Evolutionary conservation across 2,113 vertebrate species (phyloP).

Genomic region (Pachypanchax playfairii): DNA sequence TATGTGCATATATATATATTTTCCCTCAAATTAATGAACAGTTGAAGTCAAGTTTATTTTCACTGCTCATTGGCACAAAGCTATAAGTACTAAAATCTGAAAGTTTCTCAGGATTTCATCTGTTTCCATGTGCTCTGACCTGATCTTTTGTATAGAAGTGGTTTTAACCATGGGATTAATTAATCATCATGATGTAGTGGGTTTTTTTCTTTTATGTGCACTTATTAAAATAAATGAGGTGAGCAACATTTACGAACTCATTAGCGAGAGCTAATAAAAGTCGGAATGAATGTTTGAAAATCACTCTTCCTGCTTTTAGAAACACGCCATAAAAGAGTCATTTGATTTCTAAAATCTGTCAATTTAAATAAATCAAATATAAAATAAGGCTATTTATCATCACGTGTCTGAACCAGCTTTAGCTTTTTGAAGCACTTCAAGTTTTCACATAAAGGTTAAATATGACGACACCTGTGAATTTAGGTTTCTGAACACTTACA

Average conservation of each 20-base stretch:
- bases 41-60: no score
- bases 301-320: constrained; percentile 1
- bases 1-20: no score
- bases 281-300: constrained; percentile 28
- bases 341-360: background rate
- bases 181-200: constrained; percentile 40
- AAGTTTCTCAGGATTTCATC: constrained; percentile 10
- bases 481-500: constrained; percentile 16
- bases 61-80: background rate
- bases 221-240: constrained; percentile 52
- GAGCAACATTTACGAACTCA: constrained; percentile 62
- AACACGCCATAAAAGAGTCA: background rate
- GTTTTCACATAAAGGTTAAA: no score
- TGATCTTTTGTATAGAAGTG: background rate
- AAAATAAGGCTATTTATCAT: no score
- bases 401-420: no score
- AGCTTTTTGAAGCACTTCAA: no score
- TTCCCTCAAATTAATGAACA: no score
- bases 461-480: background rate
- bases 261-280: constrained; percentile 54
- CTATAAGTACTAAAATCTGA: constrained; percentile 7
- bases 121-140: background rate
- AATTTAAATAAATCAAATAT: background rate
- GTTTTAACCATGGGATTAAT: constrained; percentile 32
- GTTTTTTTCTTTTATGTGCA: constrained; percentile 15